These are phyloP conservation scores for Strix uralensis DNA, from an alignment of 2,113 vertebrate species.

Conservation along the genomic window DNA sequence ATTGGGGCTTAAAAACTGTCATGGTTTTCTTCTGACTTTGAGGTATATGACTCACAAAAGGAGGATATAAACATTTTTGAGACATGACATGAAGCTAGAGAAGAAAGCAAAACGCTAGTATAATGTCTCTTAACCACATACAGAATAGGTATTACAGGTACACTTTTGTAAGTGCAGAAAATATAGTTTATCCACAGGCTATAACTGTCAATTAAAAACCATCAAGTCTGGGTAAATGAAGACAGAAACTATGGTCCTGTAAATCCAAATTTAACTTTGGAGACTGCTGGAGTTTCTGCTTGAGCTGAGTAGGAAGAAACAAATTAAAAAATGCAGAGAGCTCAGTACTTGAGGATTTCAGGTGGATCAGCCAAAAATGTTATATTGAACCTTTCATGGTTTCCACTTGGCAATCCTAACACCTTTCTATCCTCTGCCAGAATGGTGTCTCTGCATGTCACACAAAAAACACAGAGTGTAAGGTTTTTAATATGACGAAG, in stretches of 20 bases:
- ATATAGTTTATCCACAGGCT: not conserved
- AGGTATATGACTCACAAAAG: constrained; percentile 8
- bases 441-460: not conserved
- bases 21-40: not conserved
- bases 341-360: not conserved
- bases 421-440: not conserved
- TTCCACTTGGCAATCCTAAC: not conserved
- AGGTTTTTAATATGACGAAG: not conserved
- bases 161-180: not conserved
- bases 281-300: not conserved
- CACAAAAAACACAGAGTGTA: not conserved
- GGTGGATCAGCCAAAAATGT: not conserved
- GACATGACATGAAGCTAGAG: not conserved
- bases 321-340: not conserved
- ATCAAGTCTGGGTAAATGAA: not conserved
- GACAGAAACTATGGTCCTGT: not conserved
- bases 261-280: not conserved
- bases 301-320: not conserved
- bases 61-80: constrained; percentile 1
- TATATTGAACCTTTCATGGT: not conserved
- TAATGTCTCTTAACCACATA: not conserved
- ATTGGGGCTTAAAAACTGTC: not conserved
- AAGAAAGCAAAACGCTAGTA: not conserved
- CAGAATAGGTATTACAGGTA: not conserved
- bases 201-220: not conserved